phyloP scores from a whole-genome alignment of 1,140 invertebrate genomes.

The Holcopasites calliopsidis region DNA sequence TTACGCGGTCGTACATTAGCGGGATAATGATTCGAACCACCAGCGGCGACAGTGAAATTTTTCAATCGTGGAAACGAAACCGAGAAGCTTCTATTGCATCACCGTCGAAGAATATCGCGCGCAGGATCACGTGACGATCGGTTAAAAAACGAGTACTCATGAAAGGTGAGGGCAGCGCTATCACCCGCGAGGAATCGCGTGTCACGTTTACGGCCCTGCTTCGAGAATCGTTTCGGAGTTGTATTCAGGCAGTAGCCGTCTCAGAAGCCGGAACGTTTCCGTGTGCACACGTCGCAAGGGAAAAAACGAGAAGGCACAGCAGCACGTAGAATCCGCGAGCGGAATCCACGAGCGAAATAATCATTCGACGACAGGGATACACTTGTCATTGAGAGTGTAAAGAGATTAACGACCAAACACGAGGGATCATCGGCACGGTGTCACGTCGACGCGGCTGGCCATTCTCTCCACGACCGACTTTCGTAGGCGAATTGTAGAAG shows the following conservation, averaged over 20 bases:
- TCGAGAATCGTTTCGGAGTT: slow-evolving; percentile 47
- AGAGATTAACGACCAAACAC: neutral
- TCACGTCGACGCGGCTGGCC: slow-evolving; percentile 28
- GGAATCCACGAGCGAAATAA: neutral
- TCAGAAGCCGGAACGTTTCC: slow-evolving; percentile 51
- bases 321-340: neutral
- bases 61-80: neutral
- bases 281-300: slow-evolving; percentile 35
- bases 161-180: neutral
- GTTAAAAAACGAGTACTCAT: neutral
- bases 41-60: neutral
- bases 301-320: slow-evolving; percentile 8
- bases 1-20: neutral
- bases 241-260: slow-evolving; percentile 67
- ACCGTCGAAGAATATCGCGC: neutral
- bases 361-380: neutral
- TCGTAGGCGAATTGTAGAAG: slow-evolving; percentile 22
- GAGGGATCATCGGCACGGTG: slow-evolving; percentile 8
- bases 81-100: slow-evolving; percentile 4
- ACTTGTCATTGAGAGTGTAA: neutral
- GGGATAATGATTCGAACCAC: neutral
- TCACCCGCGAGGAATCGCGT: neutral
- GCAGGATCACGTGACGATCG: neutral
- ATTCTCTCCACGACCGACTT: slow-evolving; percentile 12
- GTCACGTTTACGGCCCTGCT: slow-evolving; percentile 32